phyloP scores from a whole-genome alignment of 1,140 invertebrate species.

The Muscidifurax raptorellus region DNA sequence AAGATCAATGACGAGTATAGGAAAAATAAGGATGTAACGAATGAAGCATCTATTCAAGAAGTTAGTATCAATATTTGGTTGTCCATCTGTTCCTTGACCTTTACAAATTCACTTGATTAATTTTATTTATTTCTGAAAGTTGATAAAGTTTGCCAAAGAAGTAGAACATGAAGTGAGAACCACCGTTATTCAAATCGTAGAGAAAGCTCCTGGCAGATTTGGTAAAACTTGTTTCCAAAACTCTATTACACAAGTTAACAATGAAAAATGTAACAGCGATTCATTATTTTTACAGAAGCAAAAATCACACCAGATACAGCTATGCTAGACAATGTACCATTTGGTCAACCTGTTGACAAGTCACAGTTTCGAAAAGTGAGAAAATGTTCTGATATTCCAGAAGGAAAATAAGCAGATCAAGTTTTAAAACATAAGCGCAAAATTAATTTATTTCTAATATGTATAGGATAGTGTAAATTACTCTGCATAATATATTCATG shows the following conservation, averaged over 20 bases:
- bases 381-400: conserved; percentile 64
- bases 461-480: background rate
- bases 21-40: conserved; percentile 78
- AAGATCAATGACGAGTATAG: conserved; percentile 82
- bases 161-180: conserved; percentile 81
- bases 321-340: conserved; percentile 77
- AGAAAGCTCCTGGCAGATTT: conserved; percentile 78
- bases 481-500: background rate
- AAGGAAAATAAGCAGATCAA: background rate
- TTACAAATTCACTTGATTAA: conserved; percentile 30
- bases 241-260: background rate
- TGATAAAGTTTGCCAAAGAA: conserved; percentile 78
- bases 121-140: conserved; percentile 72
- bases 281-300: conserved; percentile 69
- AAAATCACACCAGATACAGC: conserved; percentile 75
- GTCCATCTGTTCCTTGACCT: conserved; percentile 28
- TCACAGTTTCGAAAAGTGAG: conserved; percentile 8
- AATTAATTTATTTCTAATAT: background rate
- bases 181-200: conserved; percentile 79
- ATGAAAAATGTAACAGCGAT: conserved; percentile 11
- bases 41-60: conserved; percentile 76
- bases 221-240: conserved; percentile 69
- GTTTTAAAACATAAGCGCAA: background rate
- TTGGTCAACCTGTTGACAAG: conserved; percentile 50
- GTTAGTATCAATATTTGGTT: conserved; percentile 67